Evolutionary conservation across 2,113 vertebrate genomes (phyloP).

Genomic region (Leptocoma aspasia): DNA sequence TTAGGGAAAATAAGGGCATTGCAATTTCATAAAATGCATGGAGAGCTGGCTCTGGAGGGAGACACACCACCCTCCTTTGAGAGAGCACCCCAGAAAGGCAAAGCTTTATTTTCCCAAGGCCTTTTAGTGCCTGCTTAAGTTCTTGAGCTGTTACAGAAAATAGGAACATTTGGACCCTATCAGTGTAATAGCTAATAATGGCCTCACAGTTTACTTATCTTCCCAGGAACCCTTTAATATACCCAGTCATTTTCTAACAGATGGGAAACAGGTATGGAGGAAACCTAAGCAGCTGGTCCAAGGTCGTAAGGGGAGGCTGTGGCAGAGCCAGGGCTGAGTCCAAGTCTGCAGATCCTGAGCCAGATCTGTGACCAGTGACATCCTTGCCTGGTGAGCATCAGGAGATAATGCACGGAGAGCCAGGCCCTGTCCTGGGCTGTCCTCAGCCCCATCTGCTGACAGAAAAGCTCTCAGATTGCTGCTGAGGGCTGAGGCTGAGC

Average conservation of each 20-base stretch:
- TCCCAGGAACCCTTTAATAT: not conserved
- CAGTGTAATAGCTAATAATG: slow-evolving; percentile 17
- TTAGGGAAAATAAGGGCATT: not conserved
- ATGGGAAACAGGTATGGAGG: slow-evolving; percentile 19
- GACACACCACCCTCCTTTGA: not conserved
- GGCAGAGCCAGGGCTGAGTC: not conserved
- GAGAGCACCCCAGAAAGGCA: not conserved
- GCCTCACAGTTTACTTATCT: slow-evolving; percentile 6
- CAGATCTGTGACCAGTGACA: not conserved
- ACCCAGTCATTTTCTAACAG: slow-evolving; percentile 23
- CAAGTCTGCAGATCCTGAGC: not conserved
- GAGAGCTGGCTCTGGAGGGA: not conserved
- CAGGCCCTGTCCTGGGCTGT: not conserved
- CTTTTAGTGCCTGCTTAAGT: slow-evolving; percentile 11
- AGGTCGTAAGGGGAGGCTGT: not conserved
- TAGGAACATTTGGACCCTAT: slow-evolving; percentile 26
- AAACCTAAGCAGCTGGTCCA: slow-evolving; percentile 17
- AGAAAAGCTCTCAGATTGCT: not conserved
- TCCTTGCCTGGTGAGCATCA: accelerated
- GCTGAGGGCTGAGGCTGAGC: not conserved
- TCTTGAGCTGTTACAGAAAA: slow-evolving; percentile 17
- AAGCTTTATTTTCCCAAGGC: not conserved
- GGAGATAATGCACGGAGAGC: not conserved
- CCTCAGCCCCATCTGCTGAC: not conserved
- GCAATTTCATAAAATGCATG: not conserved